phyloP scores from a whole-genome alignment of 35 echinoderm and acorn worm species.

The Apostichopus parvimensis region DNA sequence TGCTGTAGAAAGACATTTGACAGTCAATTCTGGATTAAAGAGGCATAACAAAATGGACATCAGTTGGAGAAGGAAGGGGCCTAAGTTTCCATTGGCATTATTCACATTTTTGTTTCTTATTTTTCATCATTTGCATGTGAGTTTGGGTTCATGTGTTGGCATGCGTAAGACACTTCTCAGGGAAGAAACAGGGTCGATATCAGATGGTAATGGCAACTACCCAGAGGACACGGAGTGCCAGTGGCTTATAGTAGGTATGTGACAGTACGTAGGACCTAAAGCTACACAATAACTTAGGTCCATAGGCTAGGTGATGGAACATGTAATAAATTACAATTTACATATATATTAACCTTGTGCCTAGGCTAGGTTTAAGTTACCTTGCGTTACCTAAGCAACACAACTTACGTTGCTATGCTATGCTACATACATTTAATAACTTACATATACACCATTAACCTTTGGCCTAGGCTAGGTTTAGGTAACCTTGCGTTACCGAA shows the following conservation, averaged over 20 bases:
- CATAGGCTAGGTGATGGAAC: no score
- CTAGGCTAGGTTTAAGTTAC: no score
- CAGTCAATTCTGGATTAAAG: background rate
- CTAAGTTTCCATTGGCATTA: background rate
- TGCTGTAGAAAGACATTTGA: background rate
- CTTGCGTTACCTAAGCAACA: no score
- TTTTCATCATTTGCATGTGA: background rate
- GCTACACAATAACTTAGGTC: no score
- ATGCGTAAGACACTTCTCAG: conserved; percentile 13
- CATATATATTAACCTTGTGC: no score
- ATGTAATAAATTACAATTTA: no score
- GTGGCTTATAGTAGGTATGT: conserved; percentile 44
- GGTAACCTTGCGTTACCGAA: no score
- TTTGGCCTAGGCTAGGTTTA: no score
- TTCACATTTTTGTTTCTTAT: background rate
- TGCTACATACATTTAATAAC: no score
- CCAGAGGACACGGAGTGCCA: conserved; percentile 33
- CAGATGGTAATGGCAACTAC: conserved; percentile 11
- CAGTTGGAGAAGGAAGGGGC: conserved; percentile 23
- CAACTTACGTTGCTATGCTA: no score
- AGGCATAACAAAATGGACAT: background rate
- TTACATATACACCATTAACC: no score
- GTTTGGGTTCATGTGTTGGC: background rate
- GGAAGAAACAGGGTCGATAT: background rate
- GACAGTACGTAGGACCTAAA: no score